Evolutionary conservation across 2,113 vertebrate species (phyloP), one percentile per base, ranked within the genome.

Genomic region (Rhynchopsitta pachyrhyncha): DNA sequence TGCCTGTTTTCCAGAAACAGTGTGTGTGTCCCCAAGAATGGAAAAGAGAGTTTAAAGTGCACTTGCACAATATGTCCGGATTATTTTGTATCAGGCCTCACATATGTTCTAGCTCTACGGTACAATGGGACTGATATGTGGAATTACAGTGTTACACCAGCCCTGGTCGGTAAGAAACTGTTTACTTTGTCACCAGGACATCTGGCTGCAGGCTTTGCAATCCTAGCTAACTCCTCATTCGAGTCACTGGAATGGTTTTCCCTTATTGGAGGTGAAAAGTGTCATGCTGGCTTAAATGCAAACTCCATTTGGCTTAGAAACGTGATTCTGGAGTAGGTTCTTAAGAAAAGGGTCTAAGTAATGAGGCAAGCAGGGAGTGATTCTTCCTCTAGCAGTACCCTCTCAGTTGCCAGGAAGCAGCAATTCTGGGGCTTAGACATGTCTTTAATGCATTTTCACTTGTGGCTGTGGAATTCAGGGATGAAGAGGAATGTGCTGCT

Each of bases 111-210:
- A 69, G 6, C 27, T 17, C 92, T 98, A 5, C 90, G 81, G 67
- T 73, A 95, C 17, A 95, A 96, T 49, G 79, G 33, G 37, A 96
- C 33, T 14, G n/a, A 49, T 63, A n/a, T 13, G 6, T 97, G 97
- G 98, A 86, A 66, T 3, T 42, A 8, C 50, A 73, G 2, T 41
- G 93, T 97, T 80, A 78, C 1, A 4, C 97, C 96, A 85, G 78
- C 64, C 3, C 1, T 39, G 2, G 75, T 97, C 17, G 97, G 98
- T 98, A 94, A 98, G 98, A 47, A 57, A 8, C 37, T 78, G 22
- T 79, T 91, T 86, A 6, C 18, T 93, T 88, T 93, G 53, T 92
- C 76, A 57, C 71, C 27, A 52, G 39, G 13, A 18, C 29, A 14
- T 70, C 39, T 83, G 29, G 11, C 74, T 92, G 44, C 52, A 86